Evolutionary conservation across 2,888 invertebrate species (phyloP).

Genomic region (Elysia crispata): DNA sequence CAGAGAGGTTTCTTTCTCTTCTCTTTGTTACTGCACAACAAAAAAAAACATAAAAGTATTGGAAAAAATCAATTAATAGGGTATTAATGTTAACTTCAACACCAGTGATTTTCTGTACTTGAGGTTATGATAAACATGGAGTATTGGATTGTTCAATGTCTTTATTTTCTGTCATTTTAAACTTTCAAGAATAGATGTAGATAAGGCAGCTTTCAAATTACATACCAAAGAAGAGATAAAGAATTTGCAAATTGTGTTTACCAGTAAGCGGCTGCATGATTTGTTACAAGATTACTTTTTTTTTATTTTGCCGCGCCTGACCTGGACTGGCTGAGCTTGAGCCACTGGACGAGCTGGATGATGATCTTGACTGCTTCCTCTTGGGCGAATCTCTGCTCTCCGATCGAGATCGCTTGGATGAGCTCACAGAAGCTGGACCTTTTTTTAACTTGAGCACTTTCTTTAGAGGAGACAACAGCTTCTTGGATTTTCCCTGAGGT

Average conservation of each 20-base stretch:
- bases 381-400: conserved; percentile 6
- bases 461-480: conserved; percentile 49
- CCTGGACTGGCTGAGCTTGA: conserved; percentile 43
- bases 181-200: too few relatives aligned
- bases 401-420: conserved; percentile 36
- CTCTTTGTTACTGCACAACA: conserved; percentile 9
- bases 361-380: conserved; percentile 26
- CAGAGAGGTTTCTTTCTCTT: conserved; percentile 18
- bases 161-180: too few relatives aligned
- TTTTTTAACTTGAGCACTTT: conserved; percentile 51
- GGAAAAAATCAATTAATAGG: too few relatives aligned
- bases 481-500: conserved; percentile 43
- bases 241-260: too few relatives aligned
- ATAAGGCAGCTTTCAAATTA: too few relatives aligned
- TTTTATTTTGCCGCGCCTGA: not conserved
- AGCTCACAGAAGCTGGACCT: not conserved
- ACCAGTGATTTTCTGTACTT: too few relatives aligned
- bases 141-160: too few relatives aligned
- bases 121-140: too few relatives aligned
- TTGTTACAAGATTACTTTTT: too few relatives aligned
- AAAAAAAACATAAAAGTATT: not conserved
- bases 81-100: too few relatives aligned
- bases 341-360: not conserved
- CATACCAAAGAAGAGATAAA: too few relatives aligned
- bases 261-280: too few relatives aligned